Conservation (phyloP, 2,888 invertebrate species). For the Drosophila macrospina region DNA sequence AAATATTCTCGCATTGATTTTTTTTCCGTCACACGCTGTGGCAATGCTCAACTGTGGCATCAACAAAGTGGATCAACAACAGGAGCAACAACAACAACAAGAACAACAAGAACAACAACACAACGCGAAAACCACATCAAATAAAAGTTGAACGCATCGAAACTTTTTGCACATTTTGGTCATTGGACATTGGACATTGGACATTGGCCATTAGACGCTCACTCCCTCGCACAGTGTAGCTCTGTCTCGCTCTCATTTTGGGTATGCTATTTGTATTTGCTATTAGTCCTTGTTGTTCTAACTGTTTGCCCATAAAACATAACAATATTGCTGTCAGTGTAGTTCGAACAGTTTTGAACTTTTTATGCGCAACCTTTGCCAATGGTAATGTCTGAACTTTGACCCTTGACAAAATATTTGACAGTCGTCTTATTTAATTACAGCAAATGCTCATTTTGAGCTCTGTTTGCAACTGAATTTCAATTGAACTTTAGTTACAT, state of each 20-base stretch:
- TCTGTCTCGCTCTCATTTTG: slow-evolving; percentile 10
- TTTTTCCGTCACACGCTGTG: slow-evolving; percentile 33
- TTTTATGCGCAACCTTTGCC: slow-evolving; percentile 43
- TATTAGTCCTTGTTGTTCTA: slow-evolving; percentile 14
- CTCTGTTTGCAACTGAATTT: slow-evolving; percentile 24
- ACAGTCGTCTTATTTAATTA: slow-evolving; percentile 31
- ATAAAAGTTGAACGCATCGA: slow-evolving; percentile 50
- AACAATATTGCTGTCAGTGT: slow-evolving; percentile 65
- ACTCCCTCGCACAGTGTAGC: neutral
- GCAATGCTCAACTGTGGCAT: slow-evolving; percentile 38
- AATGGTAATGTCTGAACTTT: slow-evolving; percentile 28
- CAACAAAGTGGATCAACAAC: slow-evolving; percentile 50
- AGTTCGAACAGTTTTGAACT: slow-evolving; percentile 59
- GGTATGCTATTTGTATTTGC: slow-evolving; percentile 75
- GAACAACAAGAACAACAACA: slow-evolving; percentile 41
- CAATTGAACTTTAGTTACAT: slow-evolving; percentile 12
- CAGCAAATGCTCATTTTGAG: slow-evolving; percentile 4
- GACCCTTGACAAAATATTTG: slow-evolving; percentile 4
- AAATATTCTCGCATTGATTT: slow-evolving; percentile 78
- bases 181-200: slow-evolving; percentile 9
- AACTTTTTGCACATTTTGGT: slow-evolving; percentile 34
- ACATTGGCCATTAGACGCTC: slow-evolving; percentile 29
- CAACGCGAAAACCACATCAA: slow-evolving; percentile 36
- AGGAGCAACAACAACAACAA: slow-evolving; percentile 32
- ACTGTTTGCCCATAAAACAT: slow-evolving; percentile 58